Conservation (phyloP, 2,797 vertebrate species). For the Florisuga fusca region DNA sequence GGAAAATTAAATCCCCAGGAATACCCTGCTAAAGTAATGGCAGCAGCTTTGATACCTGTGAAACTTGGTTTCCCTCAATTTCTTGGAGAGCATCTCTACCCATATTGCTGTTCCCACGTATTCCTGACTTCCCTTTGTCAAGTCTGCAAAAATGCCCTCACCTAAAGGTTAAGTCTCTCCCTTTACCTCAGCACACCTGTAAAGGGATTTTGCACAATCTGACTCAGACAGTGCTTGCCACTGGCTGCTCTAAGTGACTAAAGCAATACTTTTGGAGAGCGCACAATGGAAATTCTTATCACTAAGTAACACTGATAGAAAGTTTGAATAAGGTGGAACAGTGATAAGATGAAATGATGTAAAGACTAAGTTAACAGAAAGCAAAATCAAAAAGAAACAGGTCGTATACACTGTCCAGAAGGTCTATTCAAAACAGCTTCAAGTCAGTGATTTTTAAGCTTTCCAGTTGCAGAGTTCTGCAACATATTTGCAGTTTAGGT, state of each 20-base stretch:
- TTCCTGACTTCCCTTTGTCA: not conserved
- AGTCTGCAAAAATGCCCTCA: not conserved
- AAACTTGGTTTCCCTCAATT: not conserved
- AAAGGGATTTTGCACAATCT: conserved; percentile 16
- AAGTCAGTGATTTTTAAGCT: not conserved
- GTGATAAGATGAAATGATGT: not conserved
- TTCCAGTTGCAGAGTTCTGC: not conserved
- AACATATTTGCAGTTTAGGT: not conserved
- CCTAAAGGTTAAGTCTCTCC: not conserved
- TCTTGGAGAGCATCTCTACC: not conserved
- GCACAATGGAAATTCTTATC: conserved; percentile 54
- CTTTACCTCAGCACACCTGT: conserved; percentile 2
- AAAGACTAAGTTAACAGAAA: not conserved
- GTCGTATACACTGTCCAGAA: not conserved
- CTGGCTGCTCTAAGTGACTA: not conserved
- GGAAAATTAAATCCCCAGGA: not conserved
- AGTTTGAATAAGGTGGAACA: conserved; percentile 16
- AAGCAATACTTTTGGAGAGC: not conserved
- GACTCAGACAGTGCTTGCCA: not conserved
- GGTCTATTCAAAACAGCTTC: not conserved
- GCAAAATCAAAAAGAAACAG: not conserved
- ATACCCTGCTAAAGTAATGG: not conserved
- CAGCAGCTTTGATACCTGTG: not conserved
- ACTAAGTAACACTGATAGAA: not conserved
- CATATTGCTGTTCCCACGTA: fast-evolving